Base-by-base conservation (phyloP, 2,888 invertebrate genomes). In the Automeris io region DNA sequence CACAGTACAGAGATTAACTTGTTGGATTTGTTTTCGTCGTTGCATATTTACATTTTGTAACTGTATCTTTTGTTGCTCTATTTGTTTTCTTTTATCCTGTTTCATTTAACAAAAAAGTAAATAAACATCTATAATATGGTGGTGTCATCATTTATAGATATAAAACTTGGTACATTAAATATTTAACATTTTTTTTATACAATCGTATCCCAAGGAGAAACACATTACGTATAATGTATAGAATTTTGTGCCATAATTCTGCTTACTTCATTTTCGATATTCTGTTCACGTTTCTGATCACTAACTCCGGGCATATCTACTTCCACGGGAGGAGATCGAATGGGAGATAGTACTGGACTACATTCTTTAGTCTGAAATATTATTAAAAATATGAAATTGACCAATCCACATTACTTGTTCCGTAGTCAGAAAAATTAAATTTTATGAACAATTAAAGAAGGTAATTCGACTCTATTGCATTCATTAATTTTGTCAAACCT, bases 1-100 rank as follows among this genome's bases (percentile, higher is more conserved):
- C 36, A 76, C 33, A 33, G 66, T 55, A 50, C 73, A 74, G 66
- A 68, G 55, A 31, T 74, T 68, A 34, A 74, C 60, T 42, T 73
- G 67, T 24, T 72, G 70, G 24, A 68, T 44, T 37, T 62, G 60
- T 38, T 70, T 63, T 22, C 54, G 57, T 5, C 58, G 59, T 19
- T 60, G 56, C 18, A 45, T 46, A 11, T 54, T 49, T 19, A 51
- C 50, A 5, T 46, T 41, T 24, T 64, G 58, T 33, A 61, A 18
- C 25, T 60, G 59, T 31, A 60, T 57, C 37, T 61, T 65, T 29
- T 59, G 57, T 7, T 61, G 63, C 51, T 77, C 57, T 52, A 76
- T 31, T 9, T 56, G 49, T 33, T 57, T 69, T 50, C 69, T 71
- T 58, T 76, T 74, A 49, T 70, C 72, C 73, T 74, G 54, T 16